Evolutionary conservation across 2,888 invertebrate species (phyloP), one percentile per base, ranked within the genome.

Genomic region (Trichopoda pennipes): DNA sequence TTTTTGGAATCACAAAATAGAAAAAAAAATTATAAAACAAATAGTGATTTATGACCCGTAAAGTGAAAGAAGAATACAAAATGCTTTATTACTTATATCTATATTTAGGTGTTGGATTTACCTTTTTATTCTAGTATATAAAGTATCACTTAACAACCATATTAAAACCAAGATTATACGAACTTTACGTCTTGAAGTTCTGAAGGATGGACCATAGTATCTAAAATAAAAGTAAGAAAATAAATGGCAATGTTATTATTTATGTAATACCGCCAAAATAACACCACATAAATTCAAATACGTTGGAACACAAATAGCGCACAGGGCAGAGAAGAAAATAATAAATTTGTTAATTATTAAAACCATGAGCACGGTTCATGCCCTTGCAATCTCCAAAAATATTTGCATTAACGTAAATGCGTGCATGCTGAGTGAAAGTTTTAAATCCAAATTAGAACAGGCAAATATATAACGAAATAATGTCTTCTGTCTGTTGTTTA

Each of bases 181-280:
- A 0, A 97, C 96, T 84, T 94, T 94, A 6, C 94, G 93, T 85
- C 95, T 95, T 0, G 97, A 96, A 93, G 97, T 96, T 84, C 97
- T 92, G 0, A 93, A 0, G 98, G 98, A 87, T 96, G 93, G 49
- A 98, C 96, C 85, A 98, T 98, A 1, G 97, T 97, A 98, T 91
- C 98, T 97, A 92, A 21, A 74, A 55, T n/a, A 28, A 60, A 17
- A 49, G 14, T n/a, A 16, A n/a, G 4, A 66, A 53, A 55, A 47
- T 10, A 14, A 64, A 7, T 28, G 1, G 28, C 6, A 28, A 28
- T 28, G 6, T 51, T 17, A 49, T 23, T 38, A 44, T 42, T 60
- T 64, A 19, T 53, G 17, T 12, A 63, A 21, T 21, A 4, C 10
- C 21, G 3, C n/a, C 28, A 56, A 49, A 38, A 19, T 1, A 63